phyloP scores from a whole-genome alignment of 2,113 vertebrate species.

The Marcusenius ussheri region DNA sequence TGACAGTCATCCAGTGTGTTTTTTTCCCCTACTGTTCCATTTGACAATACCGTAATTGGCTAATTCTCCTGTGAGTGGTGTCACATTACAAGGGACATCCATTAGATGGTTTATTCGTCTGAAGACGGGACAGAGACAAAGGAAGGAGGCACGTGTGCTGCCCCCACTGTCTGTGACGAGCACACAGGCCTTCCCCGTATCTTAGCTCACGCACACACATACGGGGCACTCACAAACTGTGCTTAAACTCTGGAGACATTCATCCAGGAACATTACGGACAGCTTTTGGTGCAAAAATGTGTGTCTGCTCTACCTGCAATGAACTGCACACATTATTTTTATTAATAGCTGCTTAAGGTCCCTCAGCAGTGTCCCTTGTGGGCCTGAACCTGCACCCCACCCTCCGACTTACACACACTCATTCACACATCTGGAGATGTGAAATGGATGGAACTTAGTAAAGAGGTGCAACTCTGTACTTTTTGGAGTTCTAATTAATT shows the following conservation, averaged over 20 bases:
- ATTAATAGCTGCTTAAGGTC: not conserved
- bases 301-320: not conserved
- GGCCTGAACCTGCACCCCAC: not conserved
- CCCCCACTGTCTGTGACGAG: not conserved
- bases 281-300: not conserved
- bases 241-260: not conserved
- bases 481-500: not conserved
- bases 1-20: not conserved
- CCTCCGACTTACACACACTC: not conserved
- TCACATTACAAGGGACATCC: slow-evolving; percentile 28
- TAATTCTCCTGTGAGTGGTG: slow-evolving; percentile 30
- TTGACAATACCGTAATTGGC: slow-evolving; percentile 22
- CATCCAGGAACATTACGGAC: not conserved
- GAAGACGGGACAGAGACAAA: slow-evolving; percentile 28
- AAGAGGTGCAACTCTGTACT: not conserved
- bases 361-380: not conserved
- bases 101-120: slow-evolving; percentile 39
- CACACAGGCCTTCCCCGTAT: not conserved
- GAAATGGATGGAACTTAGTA: not conserved
- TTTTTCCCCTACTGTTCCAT: not conserved
- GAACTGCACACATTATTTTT: not conserved
- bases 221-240: not conserved
- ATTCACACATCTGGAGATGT: not conserved
- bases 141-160: not conserved
- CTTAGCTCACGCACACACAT: not conserved